Evolutionary conservation across 2,888 invertebrate species (phyloP), one percentile per base, ranked within the genome.

Genomic region (Bugulina stolonifera): DNA sequence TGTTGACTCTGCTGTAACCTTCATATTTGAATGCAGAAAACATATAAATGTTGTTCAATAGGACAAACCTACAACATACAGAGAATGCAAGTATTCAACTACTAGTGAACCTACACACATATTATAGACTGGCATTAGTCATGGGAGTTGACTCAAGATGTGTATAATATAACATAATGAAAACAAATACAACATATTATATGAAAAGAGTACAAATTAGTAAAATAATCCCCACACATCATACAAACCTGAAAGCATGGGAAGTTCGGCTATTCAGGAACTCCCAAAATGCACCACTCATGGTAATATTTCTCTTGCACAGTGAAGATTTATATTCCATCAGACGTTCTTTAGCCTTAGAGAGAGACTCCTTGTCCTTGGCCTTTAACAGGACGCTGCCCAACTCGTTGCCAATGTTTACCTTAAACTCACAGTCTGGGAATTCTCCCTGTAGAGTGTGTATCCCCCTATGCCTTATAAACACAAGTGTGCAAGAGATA

Each of bases 221-320:
- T n/a, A n/a, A n/a, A n/a, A n/a, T n/a, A n/a, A n/a, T n/a, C n/a
- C n/a, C n/a, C n/a, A n/a, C n/a, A n/a, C n/a, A n/a, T n/a, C n/a
- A n/a, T n/a, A 52, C 57, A 57, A 23, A 64, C 64, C 32, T 10
- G 32, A 64, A 64, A 64, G 64, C 64, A 25, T 32, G 27, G 18
- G 64, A 64, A 32, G 64, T 64, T 32, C n/a, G 27, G 32, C 34
- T 64, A 32, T 32, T 32, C 3, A 64, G 64, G n/a, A 64, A 64
- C 27, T 64, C 32, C 64, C 64, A 64, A 14, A 25, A 14, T 14
- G 27, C 64, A 10, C n/a, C 32, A 18, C 14, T 32, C 27, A 64
- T 27, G 32, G 64, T 64, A 14, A 64, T 64, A 3, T 34, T 27
- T 10, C 64, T 2, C 10, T 64, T 22, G 10, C 2, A 2, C 32